Conservation (phyloP, 2,113 vertebrate genomes). For the Apeltes quadracus region DNA sequence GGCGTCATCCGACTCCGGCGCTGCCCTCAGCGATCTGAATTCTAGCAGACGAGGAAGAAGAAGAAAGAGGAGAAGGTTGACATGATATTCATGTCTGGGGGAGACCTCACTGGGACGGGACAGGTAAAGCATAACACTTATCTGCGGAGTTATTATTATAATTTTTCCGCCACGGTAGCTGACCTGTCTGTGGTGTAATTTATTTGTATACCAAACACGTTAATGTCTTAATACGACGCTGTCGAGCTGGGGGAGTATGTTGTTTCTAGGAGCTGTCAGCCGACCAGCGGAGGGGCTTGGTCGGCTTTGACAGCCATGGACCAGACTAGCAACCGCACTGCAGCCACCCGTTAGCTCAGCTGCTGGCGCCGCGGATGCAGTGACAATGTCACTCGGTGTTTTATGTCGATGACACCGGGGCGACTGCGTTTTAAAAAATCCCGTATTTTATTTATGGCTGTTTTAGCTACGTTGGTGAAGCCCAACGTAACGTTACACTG, state of each 20-base stretch:
- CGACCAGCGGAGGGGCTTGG: conserved; percentile 56
- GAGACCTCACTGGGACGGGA: conserved; percentile 70
- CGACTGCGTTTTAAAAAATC: conserved; percentile 2
- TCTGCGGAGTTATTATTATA: neutral
- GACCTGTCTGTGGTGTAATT: neutral
- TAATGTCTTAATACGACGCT: too few species aligned
- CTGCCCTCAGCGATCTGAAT: neutral
- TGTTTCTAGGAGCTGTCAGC: conserved; percentile 36
- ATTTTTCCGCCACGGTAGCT: conserved; percentile 47
- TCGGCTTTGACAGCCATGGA: conserved; percentile 62
- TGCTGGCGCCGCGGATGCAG: conserved; percentile 64
- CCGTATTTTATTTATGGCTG: neutral
- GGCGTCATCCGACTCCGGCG: conserved; percentile 15
- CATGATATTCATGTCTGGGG: conserved; percentile 64
- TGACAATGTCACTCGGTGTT: conserved; percentile 40
- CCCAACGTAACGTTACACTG: too few species aligned
- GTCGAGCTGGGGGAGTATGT: conserved; percentile 6
- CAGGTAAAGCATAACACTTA: conserved; percentile 61
- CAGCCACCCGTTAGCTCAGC: conserved; percentile 69
- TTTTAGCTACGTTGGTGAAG: neutral
- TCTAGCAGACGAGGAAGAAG: conserved; percentile 46
- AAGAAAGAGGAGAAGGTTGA: conserved; percentile 52
- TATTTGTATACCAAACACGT: too few species aligned
- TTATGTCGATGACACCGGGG: conserved; percentile 24
- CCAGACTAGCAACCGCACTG: conserved; percentile 64